Evolutionary conservation across 2,113 vertebrate species (phyloP).

Genomic region (Daboia siamensis): DNA sequence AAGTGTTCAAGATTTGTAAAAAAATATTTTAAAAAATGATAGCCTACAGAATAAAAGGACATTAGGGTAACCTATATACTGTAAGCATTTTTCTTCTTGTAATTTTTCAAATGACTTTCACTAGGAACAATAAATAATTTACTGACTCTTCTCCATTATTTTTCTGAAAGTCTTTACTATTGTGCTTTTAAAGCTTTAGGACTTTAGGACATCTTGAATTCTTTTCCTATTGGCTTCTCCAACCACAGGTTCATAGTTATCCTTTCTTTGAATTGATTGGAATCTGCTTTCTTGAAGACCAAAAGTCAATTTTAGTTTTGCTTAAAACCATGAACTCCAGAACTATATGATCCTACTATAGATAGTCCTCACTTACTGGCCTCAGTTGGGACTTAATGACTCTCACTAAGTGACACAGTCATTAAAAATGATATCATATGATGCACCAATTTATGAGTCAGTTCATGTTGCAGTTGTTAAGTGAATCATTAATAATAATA

Average conservation of each 20-base stretch:
- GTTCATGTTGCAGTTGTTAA: background rate
- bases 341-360: background rate
- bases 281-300: background rate
- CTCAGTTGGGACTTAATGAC: background rate
- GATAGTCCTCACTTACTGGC: background rate
- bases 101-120: background rate
- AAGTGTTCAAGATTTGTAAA: conserved; percentile 60
- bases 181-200: background rate
- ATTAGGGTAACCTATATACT: conserved; percentile 18
- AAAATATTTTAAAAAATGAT: conserved; percentile 39
- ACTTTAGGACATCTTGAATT: background rate
- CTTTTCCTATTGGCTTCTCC: background rate
- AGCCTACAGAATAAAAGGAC: conserved; percentile 2
- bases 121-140: background rate
- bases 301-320: background rate
- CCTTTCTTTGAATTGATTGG: background rate
- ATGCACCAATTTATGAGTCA: background rate
- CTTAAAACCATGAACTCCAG: background rate
- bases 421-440: background rate
- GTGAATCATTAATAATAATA: no score
- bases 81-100: background rate
- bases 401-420: background rate
- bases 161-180: background rate
- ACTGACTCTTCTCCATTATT: background rate
- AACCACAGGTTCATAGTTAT: background rate